Conservation (phyloP, 2,888 invertebrate genomes). For the Drosophila percnosoma region DNA sequence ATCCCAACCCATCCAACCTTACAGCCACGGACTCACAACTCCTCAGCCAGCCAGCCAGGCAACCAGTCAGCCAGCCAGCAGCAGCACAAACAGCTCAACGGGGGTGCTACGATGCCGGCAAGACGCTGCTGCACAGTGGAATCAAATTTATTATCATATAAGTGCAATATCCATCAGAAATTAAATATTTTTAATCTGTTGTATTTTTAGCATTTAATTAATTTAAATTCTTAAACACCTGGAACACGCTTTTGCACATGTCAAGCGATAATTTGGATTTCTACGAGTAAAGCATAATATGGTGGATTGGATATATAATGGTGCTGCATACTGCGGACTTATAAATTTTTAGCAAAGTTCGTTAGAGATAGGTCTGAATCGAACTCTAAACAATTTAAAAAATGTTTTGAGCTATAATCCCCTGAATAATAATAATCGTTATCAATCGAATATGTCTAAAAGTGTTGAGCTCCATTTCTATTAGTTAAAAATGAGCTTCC, state of each 20-base stretch:
- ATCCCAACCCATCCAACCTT: conserved; percentile 14
- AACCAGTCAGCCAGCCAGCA: conserved; percentile 49
- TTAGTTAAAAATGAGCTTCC: neutral
- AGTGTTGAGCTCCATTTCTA: neutral
- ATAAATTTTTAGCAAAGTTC: neutral
- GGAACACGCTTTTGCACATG: neutral
- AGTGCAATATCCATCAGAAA: conserved; percentile 2
- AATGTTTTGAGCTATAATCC: neutral
- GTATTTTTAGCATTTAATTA: neutral
- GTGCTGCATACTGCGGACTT: neutral
- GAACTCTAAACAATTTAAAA: neutral
- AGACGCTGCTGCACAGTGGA: conserved; percentile 66
- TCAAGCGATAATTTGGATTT: neutral
- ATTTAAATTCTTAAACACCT: neutral
- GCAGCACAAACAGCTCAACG: conserved; percentile 67
- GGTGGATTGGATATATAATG: neutral
- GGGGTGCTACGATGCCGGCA: conserved; percentile 66
- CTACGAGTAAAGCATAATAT: neutral
- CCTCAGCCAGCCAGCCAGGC: conserved; percentile 59
- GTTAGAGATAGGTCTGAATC: neutral
- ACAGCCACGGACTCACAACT: conserved; percentile 41
- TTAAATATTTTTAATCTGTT: conserved; percentile 13
- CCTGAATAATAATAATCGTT: neutral
- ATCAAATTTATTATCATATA: conserved; percentile 23
- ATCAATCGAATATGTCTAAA: neutral